phyloP scores from a whole-genome alignment of 2,113 vertebrate genomes.

The Picathartes gymnocephalus region DNA sequence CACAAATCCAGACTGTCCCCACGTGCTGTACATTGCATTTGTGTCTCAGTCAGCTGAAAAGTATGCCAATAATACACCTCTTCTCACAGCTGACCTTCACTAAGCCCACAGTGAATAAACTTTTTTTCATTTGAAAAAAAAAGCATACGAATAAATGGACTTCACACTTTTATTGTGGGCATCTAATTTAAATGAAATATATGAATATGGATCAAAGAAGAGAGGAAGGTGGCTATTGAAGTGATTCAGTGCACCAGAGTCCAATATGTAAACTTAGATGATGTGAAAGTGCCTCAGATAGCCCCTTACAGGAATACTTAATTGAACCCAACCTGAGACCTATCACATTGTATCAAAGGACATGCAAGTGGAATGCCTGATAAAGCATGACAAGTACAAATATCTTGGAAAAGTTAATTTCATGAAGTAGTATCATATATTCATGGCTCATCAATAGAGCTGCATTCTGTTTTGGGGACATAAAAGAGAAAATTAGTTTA shows the following conservation, averaged over 20 bases:
- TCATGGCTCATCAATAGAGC: background rate
- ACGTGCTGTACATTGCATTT: background rate
- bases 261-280: background rate
- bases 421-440: background rate
- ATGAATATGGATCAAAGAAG: background rate
- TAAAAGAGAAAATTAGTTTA: background rate
- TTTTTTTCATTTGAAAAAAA: background rate
- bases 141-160: background rate
- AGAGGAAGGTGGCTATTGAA: background rate
- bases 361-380: background rate
- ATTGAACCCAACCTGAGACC: background rate
- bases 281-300: background rate
- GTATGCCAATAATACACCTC: background rate
- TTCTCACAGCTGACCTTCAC: background rate
- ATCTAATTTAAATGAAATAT: background rate
- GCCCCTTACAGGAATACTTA: background rate
- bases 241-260: background rate
- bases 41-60: constrained; percentile 1
- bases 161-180: background rate
- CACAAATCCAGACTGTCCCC: constrained; percentile 15
- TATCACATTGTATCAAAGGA: background rate
- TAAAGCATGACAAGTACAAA: background rate
- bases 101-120: background rate
- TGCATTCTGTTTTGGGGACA: background rate
- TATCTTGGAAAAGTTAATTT: background rate